Base-by-base conservation (phyloP, 23 tunicate genomes). In the Phallusia fumigata region DNA sequence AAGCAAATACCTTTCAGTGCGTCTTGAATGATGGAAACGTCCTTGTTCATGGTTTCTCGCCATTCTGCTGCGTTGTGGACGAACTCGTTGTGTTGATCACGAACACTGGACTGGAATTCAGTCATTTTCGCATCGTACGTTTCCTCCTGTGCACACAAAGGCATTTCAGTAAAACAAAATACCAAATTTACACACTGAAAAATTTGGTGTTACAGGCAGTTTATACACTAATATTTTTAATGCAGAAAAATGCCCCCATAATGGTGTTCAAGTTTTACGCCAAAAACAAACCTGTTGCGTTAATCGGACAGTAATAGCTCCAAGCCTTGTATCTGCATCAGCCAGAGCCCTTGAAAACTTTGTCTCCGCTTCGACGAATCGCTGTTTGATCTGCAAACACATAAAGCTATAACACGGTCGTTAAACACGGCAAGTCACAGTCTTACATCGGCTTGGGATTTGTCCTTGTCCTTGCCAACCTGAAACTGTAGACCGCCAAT, bases 401-500 rank as follows among this genome's bases (percentile, higher is more conserved):
- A 30, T 58, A 30, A 36, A 77, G 22, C 8, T 11, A 21, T 40
- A 1, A 58, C 28, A 21, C 28, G 69, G 28, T 21, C 16, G 26
- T 58, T 6, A 58, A 58, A 11, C 3, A 8, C 26, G 3, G 15
- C 69, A 11, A 21, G 69, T 58, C 28, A 24, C 13, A 24, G 13
- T 21, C 74, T 77, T 81, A 83, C 97, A 77, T 92, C 88, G 49
- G 80, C 74, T 0, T 85, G 33, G 5, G 84, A 18, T 19, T 83
- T 80, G 47, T 93, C 90, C 84, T 77, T 88, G 72, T 88, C 88
- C 22, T 83, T 84, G 28, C 84, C 24, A 26, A 65, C 76, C 78
- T 88, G 92, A 22, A 85, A 50, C 58, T 93, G 92, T 5, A 93
- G 50, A 12, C 93, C 93, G 0, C 97, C 87, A 24, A 93, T 85